Percentiles rank a stretch among this genome's conserved stretches.
Evolutionary conservation across 2,888 invertebrate species (phyloP).

Genomic region (Mythimna lalbum): DNA sequence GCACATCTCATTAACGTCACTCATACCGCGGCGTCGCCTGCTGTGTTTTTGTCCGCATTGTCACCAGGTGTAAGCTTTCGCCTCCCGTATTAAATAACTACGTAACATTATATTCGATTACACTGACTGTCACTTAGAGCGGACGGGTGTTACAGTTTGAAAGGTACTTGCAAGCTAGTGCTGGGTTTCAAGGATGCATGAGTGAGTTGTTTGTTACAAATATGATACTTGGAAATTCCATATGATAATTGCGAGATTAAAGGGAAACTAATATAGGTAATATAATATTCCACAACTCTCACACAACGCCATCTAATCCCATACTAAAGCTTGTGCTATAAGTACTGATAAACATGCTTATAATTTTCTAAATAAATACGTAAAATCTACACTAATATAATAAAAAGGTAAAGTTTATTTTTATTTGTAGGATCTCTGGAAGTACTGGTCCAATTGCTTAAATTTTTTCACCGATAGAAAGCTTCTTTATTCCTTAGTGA

Average conservation of each 20-base stretch:
- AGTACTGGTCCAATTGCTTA: too few relatives aligned
- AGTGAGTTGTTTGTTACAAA: conserved; percentile 15
- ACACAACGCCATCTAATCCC: too few relatives aligned
- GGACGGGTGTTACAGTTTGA: conserved; percentile 44
- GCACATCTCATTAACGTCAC: conserved; percentile 67
- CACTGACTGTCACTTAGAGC: conserved; percentile 61
- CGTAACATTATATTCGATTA: conserved; percentile 64
- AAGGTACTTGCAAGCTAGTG: conserved; percentile 32
- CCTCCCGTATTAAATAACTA: conserved; percentile 63
- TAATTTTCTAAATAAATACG: too few relatives aligned
- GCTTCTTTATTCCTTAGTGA: too few relatives aligned
- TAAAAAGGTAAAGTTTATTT: too few relatives aligned
- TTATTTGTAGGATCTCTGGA: too few relatives aligned
- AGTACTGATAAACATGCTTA: too few relatives aligned
- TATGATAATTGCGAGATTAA: not conserved
- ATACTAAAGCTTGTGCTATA: too few relatives aligned
- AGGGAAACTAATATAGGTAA: not conserved
- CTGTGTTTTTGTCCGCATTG: conserved; percentile 60
- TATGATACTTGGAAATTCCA: conserved; percentile 19
- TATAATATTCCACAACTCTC: too few relatives aligned
- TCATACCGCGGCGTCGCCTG: conserved; percentile 54
- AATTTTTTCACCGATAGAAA: too few relatives aligned
- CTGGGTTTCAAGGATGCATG: conserved; percentile 39
- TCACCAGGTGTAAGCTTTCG: conserved; percentile 64
- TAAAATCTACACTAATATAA: too few relatives aligned